Percentiles rank a stretch among this genome's conserved stretches.
phyloP scores from a whole-genome alignment of 2,113 vertebrate species.

The Mystacornis crossleyi region DNA sequence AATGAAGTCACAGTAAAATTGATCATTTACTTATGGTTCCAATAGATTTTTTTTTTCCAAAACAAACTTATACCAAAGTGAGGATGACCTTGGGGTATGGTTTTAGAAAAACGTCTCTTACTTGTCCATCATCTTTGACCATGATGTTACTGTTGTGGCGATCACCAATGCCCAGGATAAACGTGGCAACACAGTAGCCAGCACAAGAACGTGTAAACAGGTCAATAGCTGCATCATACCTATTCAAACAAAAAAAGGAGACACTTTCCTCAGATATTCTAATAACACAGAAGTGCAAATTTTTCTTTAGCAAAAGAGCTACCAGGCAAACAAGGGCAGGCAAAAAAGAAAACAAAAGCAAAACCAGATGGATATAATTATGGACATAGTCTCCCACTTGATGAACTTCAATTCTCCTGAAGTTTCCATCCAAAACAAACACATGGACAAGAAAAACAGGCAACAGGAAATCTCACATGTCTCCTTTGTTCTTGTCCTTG shows the following conservation, averaged over 20 bases:
- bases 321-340: background rate
- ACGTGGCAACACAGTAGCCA: slow-evolving; percentile 97
- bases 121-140: slow-evolving; percentile 98
- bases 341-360: background rate
- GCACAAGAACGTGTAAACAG: slow-evolving; percentile 96
- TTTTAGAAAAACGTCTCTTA: slow-evolving; percentile 56
- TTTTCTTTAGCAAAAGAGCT: background rate
- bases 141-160: slow-evolving; percentile 99
- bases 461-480: slow-evolving; percentile 83
- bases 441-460: background rate
- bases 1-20: background rate
- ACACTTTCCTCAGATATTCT: background rate
- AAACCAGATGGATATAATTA: background rate
- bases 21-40: background rate
- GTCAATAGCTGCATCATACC: slow-evolving; percentile 97
- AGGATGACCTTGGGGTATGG: background rate
- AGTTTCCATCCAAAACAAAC: background rate
- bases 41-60: background rate
- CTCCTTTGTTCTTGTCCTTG: slow-evolving; percentile 98
- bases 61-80: background rate
- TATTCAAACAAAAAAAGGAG: slow-evolving; percentile 40
- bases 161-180: slow-evolving; percentile 97
- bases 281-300: background rate
- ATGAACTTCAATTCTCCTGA: background rate
- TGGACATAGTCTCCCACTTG: background rate